Evolutionary conservation across 2,888 invertebrate genomes (phyloP).

Genomic region (Pachydiplax longipennis): DNA sequence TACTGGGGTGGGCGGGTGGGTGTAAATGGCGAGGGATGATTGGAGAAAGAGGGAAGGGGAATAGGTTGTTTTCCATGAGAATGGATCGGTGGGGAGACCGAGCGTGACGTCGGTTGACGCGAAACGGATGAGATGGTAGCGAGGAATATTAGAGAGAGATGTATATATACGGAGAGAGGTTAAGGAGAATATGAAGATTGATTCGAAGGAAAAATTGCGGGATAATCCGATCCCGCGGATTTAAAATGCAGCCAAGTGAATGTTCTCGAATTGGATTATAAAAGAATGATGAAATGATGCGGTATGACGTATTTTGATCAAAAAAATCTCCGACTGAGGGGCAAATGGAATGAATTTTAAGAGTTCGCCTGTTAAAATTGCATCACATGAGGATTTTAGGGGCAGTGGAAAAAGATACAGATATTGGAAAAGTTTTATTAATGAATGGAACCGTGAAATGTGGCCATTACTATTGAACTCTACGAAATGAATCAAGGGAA

Average conservation of each 20-base stretch:
- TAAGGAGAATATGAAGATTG: slow-evolving; percentile 16
- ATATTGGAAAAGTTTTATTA: no score
- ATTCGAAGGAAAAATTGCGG: not conserved
- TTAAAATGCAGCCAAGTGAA: not conserved
- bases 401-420: no score
- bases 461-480: no score
- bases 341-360: no score
- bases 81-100: slow-evolving; percentile 26
- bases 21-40: not conserved
- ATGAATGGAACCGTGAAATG: no score
- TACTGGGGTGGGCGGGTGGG: not conserved
- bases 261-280: not conserved
- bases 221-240: slow-evolving; percentile 9
- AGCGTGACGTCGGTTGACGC: slow-evolving; percentile 19
- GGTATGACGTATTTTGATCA: not conserved
- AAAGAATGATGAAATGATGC: not conserved
- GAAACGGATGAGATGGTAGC: slow-evolving; percentile 25
- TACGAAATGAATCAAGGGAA: no score
- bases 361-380: no score
- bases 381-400: no score
- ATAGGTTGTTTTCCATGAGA: not conserved
- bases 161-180: not conserved
- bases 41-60: not conserved
- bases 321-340: no score
- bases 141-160: not conserved